Base-by-base conservation (phyloP, 2,888 invertebrate genomes). In the Harpalus rufipes region DNA sequence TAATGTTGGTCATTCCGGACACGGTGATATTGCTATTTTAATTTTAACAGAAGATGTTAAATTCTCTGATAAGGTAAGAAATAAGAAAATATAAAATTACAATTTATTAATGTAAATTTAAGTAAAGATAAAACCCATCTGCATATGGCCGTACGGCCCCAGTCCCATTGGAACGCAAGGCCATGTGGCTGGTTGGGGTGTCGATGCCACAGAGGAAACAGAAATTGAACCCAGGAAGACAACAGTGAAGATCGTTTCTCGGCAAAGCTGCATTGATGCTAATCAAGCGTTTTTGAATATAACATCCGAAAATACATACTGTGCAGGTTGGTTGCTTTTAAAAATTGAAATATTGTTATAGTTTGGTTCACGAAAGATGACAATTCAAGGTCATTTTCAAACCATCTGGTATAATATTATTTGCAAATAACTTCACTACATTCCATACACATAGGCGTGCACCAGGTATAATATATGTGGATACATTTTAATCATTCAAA, bases 231-330 rank as follows among this genome's bases (percentile, higher is more conserved):
- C 58, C 0, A 21, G n/a, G 21, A n/a, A 56, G 25, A 58, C 78
- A 1, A 7, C 10, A 7, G 32, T 78, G 7, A 14, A 14, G 0
- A 78, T 78, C 14, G 78, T 78, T 7, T n/a, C 32, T 58, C 21
- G 59, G 14, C 5, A 25, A 7, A 58, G 7, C 1, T 78, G 78
- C 7, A 7, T 12, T 12, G 7, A 58, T 7, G 6, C 21, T 18
- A 12, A 59, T 59, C 21, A n/a, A 25, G 16, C 14, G n/a, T 78
- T 58, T 58, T 1, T 21, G 25, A 58, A 89, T 58, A 87, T 92
- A 1, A 93, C 93, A 0, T 92, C 92, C 0, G 88, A 91, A 18
- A 92, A 88, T 7, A 93, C 93, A 0, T 89, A 93, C 7, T 93
- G 93, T 87, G 93, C 93, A 85, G 93, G 92, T 92, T 88, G 5